Conservation (phyloP, 2,888 invertebrate species). For the Sipha maydis region DNA sequence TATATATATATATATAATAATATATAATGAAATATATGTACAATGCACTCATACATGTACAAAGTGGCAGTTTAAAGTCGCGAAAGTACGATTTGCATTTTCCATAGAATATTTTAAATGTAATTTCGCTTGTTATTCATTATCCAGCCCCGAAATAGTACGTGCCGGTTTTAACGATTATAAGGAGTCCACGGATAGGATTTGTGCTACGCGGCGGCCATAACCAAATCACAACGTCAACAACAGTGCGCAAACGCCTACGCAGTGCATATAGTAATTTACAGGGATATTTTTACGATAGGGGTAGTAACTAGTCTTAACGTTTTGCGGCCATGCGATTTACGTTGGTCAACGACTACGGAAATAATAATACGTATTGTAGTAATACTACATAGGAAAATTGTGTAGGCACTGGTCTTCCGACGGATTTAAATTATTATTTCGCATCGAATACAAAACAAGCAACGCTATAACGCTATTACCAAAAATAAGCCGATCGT, state of each 20-base stretch:
- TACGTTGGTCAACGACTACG: too few relatives aligned
- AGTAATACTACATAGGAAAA: background rate
- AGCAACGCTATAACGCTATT: background rate
- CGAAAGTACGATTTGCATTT: constrained; percentile 56
- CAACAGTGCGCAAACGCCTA: background rate
- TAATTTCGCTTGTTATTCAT: constrained; percentile 43
- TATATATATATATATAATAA: background rate
- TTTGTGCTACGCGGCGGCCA: background rate
- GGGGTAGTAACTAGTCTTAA: background rate
- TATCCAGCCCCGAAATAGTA: constrained; percentile 12
- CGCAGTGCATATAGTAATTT: background rate
- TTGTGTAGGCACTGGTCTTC: background rate
- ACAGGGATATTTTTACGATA: constrained; percentile 26
- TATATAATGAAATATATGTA: background rate
- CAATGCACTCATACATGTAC: background rate
- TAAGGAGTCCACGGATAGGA: background rate
- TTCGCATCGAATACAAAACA: background rate
- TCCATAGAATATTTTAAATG: constrained; percentile 48
- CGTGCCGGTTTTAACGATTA: constrained; percentile 46
- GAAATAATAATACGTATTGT: background rate
- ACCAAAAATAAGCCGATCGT: constrained; percentile 6
- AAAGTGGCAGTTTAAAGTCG: constrained; percentile 13
- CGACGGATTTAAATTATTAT: constrained; percentile 16
- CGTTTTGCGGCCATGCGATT: background rate
- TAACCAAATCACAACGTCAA: background rate